phyloP scores from a whole-genome alignment of 2,113 vertebrate genomes.

The Hydrochoerus hydrochaeris region DNA sequence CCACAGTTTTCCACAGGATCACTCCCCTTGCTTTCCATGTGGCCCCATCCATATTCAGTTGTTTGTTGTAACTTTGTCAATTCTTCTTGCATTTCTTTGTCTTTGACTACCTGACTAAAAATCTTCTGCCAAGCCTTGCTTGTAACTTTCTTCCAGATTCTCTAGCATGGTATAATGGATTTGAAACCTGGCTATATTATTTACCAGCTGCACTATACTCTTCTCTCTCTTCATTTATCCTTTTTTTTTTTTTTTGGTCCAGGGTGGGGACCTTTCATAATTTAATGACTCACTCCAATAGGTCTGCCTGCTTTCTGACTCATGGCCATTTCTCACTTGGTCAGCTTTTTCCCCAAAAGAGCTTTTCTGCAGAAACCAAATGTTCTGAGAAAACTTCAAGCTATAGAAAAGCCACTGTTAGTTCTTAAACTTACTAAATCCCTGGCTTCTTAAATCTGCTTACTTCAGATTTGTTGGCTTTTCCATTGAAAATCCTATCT shows the following conservation, averaged over 20 bases:
- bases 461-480: neutral
- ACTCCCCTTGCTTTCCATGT: neutral
- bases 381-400: conserved; percentile 15
- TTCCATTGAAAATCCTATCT: neutral
- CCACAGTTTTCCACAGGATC: neutral
- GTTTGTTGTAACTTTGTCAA: neutral
- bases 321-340: neutral
- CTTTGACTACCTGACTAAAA: conserved; percentile 33
- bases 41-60: neutral
- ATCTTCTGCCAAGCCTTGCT: neutral
- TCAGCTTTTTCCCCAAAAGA: conserved; percentile 8
- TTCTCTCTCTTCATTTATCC: neutral
- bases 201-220: neutral
- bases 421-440: neutral
- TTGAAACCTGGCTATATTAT: neutral
- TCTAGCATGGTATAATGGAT: neutral
- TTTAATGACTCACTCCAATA: conserved; percentile 39
- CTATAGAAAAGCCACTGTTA: neutral
- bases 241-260: neutral
- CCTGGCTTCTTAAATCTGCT: neutral
- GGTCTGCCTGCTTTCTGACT: conserved; percentile 59
- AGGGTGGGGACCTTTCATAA: conserved; percentile 9
- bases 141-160: neutral
- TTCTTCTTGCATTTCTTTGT: conserved; percentile 22
- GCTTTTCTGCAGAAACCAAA: conserved; percentile 30